These are phyloP conservation scores for Clistopyga incitator DNA, from an alignment of 2,888 invertebrate genomes.

Conservation along the genomic window DNA sequence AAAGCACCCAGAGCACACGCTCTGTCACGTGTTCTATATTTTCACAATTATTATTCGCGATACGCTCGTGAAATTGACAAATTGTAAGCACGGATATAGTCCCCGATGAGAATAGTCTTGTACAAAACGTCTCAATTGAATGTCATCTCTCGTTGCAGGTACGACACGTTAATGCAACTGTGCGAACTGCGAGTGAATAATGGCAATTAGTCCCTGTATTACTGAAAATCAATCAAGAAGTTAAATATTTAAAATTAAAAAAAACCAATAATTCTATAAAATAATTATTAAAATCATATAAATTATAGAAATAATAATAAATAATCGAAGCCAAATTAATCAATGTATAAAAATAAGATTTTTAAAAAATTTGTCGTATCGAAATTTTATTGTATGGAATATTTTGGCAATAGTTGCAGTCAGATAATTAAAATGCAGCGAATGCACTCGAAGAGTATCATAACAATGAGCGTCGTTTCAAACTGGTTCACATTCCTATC, in stretches of 20 bases:
- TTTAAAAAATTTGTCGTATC: neutral
- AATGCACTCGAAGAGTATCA: constrained; percentile 1
- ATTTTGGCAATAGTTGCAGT: neutral
- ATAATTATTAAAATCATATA: too few species aligned
- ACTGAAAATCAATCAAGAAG: neutral
- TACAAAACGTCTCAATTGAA: constrained; percentile 8
- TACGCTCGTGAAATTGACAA: constrained; percentile 80
- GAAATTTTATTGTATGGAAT: neutral
- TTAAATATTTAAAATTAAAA: neutral
- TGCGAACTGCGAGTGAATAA: neutral
- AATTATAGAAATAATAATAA: too few species aligned
- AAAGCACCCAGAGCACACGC: constrained; percentile 68
- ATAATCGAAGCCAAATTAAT: too few species aligned
- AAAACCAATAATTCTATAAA: too few species aligned
- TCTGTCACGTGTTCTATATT: constrained; percentile 78
- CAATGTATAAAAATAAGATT: too few species aligned
- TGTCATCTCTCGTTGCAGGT: constrained; percentile 12
- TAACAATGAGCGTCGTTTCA: neutral
- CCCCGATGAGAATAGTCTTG: neutral
- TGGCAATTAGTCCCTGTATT: neutral
- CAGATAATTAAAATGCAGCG: neutral
- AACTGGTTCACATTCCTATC: constrained; percentile 15
- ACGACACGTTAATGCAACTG: neutral
- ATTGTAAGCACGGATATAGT: constrained; percentile 74
- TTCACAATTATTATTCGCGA: constrained; percentile 80